A percentile compares a stretch with the other conserved stretches of the same genome.
Evolutionary conservation across 2,113 vertebrate genomes (phyloP).

Genomic region (Turdus rufiventris): DNA sequence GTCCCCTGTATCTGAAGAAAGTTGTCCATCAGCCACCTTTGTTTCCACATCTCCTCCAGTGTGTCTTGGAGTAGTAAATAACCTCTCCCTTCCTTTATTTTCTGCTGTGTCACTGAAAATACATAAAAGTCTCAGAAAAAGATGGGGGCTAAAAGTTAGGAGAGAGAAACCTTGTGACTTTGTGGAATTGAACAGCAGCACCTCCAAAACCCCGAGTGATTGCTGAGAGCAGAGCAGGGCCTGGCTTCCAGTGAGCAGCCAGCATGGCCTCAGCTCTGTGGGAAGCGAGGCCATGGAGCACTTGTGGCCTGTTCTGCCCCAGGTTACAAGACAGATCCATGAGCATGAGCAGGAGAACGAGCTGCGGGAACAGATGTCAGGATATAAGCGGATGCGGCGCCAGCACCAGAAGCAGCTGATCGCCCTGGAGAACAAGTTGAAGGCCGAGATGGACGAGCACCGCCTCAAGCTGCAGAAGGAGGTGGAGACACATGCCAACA

Average conservation of each 20-base stretch:
- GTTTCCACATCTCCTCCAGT: not conserved
- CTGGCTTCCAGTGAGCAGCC: not conserved
- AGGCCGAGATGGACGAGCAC: conserved; percentile 99
- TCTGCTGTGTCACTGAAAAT: not conserved
- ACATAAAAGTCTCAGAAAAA: not conserved
- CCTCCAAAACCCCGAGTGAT: not conserved
- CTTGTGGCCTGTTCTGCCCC: not conserved
- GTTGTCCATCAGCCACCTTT: not conserved
- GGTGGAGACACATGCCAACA: conserved; percentile 98
- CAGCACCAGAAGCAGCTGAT: conserved; percentile 99
- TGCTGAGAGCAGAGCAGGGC: not conserved
- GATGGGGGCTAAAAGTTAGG: not conserved
- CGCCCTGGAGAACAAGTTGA: conserved; percentile 98
- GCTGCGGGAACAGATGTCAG: conserved; percentile 99
- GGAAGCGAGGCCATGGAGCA: not conserved
- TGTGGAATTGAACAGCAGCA: not conserved
- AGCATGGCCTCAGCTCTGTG: rapidly evolving
- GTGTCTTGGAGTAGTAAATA: not conserved
- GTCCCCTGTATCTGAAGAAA: not conserved
- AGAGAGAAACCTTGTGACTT: not conserved
- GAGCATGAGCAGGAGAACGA: conserved; percentile 99
- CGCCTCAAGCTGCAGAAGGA: conserved; percentile 98
- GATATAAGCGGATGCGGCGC: conserved; percentile 99
- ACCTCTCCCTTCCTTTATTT: not conserved
- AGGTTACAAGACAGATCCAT: conserved; percentile 99